Base-by-base conservation (phyloP, 2,888 invertebrate genomes). In the Callosobruchus maculatus region DNA sequence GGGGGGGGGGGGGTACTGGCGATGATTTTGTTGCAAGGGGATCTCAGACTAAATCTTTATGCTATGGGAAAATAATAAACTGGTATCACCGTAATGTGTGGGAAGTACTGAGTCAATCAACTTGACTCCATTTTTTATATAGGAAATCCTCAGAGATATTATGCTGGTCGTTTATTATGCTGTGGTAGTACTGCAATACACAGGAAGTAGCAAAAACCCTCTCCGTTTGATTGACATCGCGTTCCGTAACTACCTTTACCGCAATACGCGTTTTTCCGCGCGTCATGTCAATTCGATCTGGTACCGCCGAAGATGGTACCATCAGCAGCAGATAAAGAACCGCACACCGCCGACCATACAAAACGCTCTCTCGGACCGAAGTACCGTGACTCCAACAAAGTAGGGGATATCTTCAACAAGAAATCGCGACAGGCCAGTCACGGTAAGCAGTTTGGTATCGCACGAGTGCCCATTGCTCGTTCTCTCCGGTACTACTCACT, bases 381-480 rank as follows among this genome's bases (percentile, higher is more conserved):
- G 75, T 74, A 76, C 76, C 78, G 78, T 76, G 78, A 75, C 73
- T 74, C 22, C 68, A 70, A 74, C 75, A 76, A 76, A 76, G 77
- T 75, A 77, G 78, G 78, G 78, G 76, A 74, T 73, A 78, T 77
- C 78, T 77, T 77, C 76, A 70, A 49, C 76, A 77, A 79, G 79
- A 79, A 78, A 78, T 77, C 77, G 78, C 75, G 74, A 49, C 74
- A 74, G 70, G 71, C 74, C 77, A 79, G 79, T 79, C 79, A 79
- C 78, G 79, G 76, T 76, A 73, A 66, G 74, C 75, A 74, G 72
- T 76, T 79, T 77, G 76, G 79, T 78, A 78, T 75, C 77, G 79
- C 79, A 79, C 78, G 79, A 79, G 79, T 79, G 76, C 77, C 79
- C 77, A 77, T 75, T 78, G 73, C 72, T 78, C 72, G 76, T 74